Evolutionary conservation across 2,888 invertebrate genomes (phyloP), one percentile per base, ranked within the genome.

Genomic region (Temnothorax rugatulus): DNA sequence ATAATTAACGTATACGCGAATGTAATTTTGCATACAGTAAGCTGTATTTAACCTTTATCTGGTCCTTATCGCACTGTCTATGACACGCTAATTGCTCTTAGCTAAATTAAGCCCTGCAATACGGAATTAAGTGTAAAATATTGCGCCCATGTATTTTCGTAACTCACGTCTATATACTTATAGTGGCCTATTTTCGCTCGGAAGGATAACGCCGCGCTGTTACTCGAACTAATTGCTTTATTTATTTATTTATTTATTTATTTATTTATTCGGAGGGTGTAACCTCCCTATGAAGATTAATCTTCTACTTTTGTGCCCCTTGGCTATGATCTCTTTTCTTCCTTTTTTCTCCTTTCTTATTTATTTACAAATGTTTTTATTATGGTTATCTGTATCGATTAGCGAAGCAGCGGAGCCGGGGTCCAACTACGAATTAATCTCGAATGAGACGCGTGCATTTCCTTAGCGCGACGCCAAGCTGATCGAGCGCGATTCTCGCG

Each of bases 11-110:
- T 69, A 71, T 71, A 59, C 59, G 59, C 73, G 44, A 81, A 38
- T 38, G 47, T 81, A 81, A 81, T 81, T 81, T 57, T 59, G 59
- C 79, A 73, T 81, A 81, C 41, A 34, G 59, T 50, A 81, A 81
- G 57, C 73, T 59, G 38, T 73, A 71, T 13, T 79, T 79, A 79
- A 79, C 47, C 59, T 59, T 71, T 81, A 81, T 81, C 79, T 54
- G 54, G 47, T 59, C 73, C 73, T 73, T 81, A 81, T 81, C 73
- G 59, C 44, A 11, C 8, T 11, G 41, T n/a, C 15, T 59, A 73
- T 34, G 68, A 44, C 47, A 38, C 41, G 21, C 57, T 73, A 81
- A 81, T 73, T 79, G 79, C 79, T 79, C 41, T 81, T 81, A 81
- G 79, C 34, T 81, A 73, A 81, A 81, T 73, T 73, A 81, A 81